Percentiles rank a stretch among this genome's conserved stretches.
Conservation (phyloP, 2,113 vertebrate genomes). For the Pseudorectes ferrugineus region DNA sequence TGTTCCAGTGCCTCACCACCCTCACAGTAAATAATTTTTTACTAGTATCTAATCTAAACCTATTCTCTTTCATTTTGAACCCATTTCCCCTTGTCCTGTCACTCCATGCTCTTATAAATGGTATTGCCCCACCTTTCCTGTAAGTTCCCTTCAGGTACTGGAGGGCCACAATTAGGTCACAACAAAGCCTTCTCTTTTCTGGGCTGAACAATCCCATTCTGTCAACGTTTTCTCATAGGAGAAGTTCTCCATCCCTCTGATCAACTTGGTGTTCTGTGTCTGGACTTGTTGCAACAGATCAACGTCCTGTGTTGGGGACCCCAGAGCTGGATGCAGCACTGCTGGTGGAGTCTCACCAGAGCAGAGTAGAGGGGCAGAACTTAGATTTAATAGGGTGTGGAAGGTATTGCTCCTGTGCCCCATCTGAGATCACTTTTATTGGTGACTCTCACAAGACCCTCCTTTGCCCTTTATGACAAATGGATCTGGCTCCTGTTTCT, state of each 20-base stretch:
- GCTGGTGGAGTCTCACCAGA: neutral
- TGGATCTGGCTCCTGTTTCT: neutral
- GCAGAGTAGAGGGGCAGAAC: neutral
- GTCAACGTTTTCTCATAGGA: neutral
- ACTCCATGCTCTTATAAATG: neutral
- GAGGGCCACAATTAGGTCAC: neutral
- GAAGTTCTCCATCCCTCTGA: neutral
- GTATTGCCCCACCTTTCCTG: neutral
- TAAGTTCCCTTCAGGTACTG: neutral
- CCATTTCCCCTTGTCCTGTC: neutral
- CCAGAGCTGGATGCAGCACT: neutral
- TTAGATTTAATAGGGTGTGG: neutral
- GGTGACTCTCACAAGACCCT: fast-evolving
- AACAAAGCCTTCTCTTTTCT: neutral
- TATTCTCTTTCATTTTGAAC: neutral
- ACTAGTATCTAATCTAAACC: neutral
- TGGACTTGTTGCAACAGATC: neutral
- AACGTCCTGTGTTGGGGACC: neutral
- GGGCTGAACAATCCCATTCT: neutral
- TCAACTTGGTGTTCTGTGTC: neutral
- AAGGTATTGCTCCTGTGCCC: neutral
- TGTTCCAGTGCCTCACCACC: neutral
- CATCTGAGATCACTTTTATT: neutral
- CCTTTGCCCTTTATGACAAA: neutral
- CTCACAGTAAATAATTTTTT: neutral